Conservation (phyloP, 2,797 vertebrate species). For the Aulostomus chinensis region DNA sequence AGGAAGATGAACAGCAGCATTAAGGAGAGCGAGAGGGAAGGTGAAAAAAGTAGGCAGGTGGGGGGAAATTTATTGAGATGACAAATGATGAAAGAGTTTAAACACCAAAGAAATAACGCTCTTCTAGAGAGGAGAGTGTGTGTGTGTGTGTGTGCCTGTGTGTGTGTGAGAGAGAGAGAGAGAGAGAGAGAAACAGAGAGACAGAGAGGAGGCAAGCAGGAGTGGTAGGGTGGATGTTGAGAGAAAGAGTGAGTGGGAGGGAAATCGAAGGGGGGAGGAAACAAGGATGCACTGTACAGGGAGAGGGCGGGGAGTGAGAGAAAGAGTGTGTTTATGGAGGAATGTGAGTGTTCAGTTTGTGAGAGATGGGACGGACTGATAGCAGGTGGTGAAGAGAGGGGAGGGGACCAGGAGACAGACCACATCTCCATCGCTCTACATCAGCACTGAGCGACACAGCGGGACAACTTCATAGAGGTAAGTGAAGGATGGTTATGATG, state of each 20-base stretch:
- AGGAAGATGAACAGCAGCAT: slow-evolving; percentile 38
- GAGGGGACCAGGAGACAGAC: slow-evolving; percentile 22
- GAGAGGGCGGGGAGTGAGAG: slow-evolving; percentile 48
- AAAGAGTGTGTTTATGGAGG: slow-evolving; percentile 62
- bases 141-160: too few relatives aligned
- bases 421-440: slow-evolving; percentile 18
- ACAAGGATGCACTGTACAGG: slow-evolving; percentile 55
- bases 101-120: slow-evolving; percentile 19
- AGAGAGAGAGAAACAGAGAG: too few relatives aligned
- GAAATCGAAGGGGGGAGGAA: slow-evolving; percentile 62
- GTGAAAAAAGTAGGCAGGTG: slow-evolving; percentile 6
- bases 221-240: slow-evolving; percentile 43
- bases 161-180: too few relatives aligned
- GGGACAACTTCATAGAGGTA: too few relatives aligned
- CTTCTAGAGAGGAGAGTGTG: too few relatives aligned
- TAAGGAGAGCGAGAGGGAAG: slow-evolving; percentile 7
- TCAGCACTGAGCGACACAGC: too few relatives aligned
- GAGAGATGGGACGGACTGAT: slow-evolving; percentile 68
- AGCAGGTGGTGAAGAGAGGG: slow-evolving; percentile 42
- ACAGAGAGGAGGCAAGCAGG: not conserved
- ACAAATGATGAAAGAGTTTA: slow-evolving; percentile 11
- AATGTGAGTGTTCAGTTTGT: slow-evolving; percentile 69
- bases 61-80: slow-evolving; percentile 9
- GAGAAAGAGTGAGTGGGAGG: slow-evolving; percentile 64
- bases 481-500: slow-evolving; percentile 21